Evolutionary conservation across 1,140 invertebrate genomes (phyloP).

Genomic region (Euschistus heros): DNA sequence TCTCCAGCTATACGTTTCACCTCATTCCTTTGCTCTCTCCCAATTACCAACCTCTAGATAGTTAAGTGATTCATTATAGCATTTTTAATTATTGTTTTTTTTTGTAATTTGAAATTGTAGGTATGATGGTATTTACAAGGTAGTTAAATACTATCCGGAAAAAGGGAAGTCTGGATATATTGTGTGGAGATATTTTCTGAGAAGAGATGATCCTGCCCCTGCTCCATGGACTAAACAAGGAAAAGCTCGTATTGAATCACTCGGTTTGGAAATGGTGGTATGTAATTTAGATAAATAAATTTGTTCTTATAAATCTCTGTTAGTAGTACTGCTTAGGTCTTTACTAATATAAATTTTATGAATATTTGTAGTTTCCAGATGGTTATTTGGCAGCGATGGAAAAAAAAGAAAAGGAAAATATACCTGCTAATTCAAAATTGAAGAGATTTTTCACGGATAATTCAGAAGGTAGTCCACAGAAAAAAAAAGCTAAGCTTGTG

Average conservation of each 20-base stretch:
- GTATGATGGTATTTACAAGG: slow-evolving; percentile 68
- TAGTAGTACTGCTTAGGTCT: no score
- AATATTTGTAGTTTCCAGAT: slow-evolving; percentile 52
- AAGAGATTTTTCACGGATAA: slow-evolving; percentile 5
- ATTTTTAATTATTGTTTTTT: no score
- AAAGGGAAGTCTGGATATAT: slow-evolving; percentile 66
- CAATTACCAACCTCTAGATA: no score
- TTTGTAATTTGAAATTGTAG: slow-evolving; percentile 33
- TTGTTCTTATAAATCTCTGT: no score
- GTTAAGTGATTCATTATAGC: no score
- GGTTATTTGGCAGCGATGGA: slow-evolving; percentile 59
- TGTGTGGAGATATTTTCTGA: slow-evolving; percentile 70
- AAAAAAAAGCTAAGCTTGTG: slow-evolving; percentile 39
- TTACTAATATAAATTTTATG: slow-evolving; percentile 1
- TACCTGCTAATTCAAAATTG: not conserved
- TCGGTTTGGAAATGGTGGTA: slow-evolving; percentile 41
- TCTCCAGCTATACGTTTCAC: no score
- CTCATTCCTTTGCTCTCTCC: not conserved
- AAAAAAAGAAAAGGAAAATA: slow-evolving; percentile 32
- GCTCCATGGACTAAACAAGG: slow-evolving; percentile 74
- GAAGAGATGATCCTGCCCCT: slow-evolving; percentile 65
- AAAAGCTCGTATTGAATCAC: slow-evolving; percentile 40
- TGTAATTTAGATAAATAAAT: slow-evolving; percentile 25
- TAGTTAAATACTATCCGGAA: slow-evolving; percentile 75
- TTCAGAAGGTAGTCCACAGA: slow-evolving; percentile 22